Evolutionary conservation across 2,113 vertebrate genomes (phyloP), one percentile per base, ranked within the genome.

Genomic region (Onychostruthus taczanowskii): DNA sequence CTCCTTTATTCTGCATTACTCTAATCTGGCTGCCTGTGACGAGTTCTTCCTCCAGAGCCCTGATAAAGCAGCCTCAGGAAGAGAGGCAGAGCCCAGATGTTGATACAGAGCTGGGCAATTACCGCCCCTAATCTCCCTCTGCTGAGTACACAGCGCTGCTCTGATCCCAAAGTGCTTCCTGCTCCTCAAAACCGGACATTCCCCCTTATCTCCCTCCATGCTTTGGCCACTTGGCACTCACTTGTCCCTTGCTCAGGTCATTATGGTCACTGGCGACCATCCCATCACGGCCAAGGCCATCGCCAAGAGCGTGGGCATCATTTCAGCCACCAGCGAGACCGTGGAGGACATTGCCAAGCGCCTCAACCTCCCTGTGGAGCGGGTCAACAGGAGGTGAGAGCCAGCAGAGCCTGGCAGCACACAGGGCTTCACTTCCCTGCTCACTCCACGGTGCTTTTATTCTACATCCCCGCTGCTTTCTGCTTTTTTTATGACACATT

Each of bases 261-360:
- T 98, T 41, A 98, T 98, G 98, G 98, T 98, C 53, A 98, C 98
- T 46, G 98, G 98, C 0, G 98, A 98, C 74, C 98, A 98, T 8
- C 98, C 98, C 30, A 98, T 98, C 94, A 98, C 98, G 1, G 98
- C 98, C 18, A 98, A 98, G 88, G 98, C 98, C 62, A 98, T 98
- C 28, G 98, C 98, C 94, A 98, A 97, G 94, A 98, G 97, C 0
- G 98, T 98, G 2, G 98, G 98, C 39, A 98, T 98, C 94, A 98
- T 98, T 76, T 98, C 98, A 15, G 98, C 98, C 90, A 98, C 96
- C 81, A 98, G 97, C 1, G 98, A 98, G 94, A 98, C 98, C 0
- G 97, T 98, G 88, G 98, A 98, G 90, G 98, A 98, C n/a, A 98
- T 98, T 11, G 98, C 98, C 11, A 98, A 97, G 75, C 98, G 98